Evolutionary conservation across 1,140 invertebrate species (phyloP), one percentile per base, ranked within the genome.

Genomic region (Lasioglossum albipes): DNA sequence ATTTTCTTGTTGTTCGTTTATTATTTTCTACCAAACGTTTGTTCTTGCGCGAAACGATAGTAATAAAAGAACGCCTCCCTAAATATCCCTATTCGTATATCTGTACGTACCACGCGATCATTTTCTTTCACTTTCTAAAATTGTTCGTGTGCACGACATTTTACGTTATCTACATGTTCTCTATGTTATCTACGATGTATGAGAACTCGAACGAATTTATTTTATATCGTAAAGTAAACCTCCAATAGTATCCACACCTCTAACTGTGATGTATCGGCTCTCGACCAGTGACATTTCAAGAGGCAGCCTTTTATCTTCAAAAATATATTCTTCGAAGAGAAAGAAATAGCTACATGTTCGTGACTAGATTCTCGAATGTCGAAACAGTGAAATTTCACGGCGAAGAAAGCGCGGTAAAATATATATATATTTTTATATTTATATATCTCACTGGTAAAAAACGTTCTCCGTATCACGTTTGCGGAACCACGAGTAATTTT

Each of bases 341-440:
- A 61, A 31, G n/a, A 49, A 7, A 74, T 65, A 73, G 41, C 73
- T 70, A 59, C 64, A 49, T 76, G 79, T 42, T 71, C 36, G 72
- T 79, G 83, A 84, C 80, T 84, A 78, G 81, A 78, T 73, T 70
- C 71, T 62, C 65, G 68, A 64, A 54, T 57, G 65, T 75, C 57
- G 79, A 77, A 68, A 81, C 42, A 61, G 57, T 68, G 41, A 66
- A 52, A 22, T 62, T 41, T 20, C 12, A 59, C 18, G n/a, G 59
- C 57, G 57, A 59, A 59, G 57, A 65, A 74, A 65, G 45, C 22
- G 59, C 45, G 62, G 67, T 78, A 36, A 57, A 20, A 59, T 59
- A 59, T 59, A 59, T 59, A 59, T 59, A 59, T 59, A 57, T 16
- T 57, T 57, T 59, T n/a, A 9, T 59, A n/a, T 59, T n/a, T 59